Evolutionary conservation across 2,888 invertebrate species (phyloP).

Genomic region (Gymnoscelis rufifasciata): DNA sequence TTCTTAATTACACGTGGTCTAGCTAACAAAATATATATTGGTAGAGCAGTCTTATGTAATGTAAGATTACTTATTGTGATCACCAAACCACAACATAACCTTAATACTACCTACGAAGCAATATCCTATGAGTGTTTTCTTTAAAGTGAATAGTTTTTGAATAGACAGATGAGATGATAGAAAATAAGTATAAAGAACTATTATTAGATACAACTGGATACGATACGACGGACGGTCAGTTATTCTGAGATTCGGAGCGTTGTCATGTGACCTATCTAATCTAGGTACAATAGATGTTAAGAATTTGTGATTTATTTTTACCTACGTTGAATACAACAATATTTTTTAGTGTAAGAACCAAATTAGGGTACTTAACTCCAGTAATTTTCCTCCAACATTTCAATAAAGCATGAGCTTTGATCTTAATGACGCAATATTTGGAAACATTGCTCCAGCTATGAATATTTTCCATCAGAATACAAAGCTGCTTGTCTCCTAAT

Average conservation of each 20-base stretch:
- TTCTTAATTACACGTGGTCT: too few relatives aligned
- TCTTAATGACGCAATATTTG: not conserved
- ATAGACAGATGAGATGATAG: slow-evolving; percentile 36
- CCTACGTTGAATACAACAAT: too few relatives aligned
- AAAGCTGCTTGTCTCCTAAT: slow-evolving; percentile 2
- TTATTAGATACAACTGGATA: slow-evolving; percentile 67
- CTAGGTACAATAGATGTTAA: slow-evolving; percentile 39
- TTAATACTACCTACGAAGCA: too few relatives aligned
- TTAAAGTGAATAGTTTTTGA: slow-evolving; percentile 8
- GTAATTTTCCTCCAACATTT: too few relatives aligned
- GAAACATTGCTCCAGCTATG: not conserved
- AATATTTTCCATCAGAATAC: slow-evolving; percentile 3
- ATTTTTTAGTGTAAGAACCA: too few relatives aligned
- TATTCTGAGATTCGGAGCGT: slow-evolving; percentile 65
- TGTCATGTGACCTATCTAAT: slow-evolving; percentile 61
- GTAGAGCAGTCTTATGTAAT: too few relatives aligned
- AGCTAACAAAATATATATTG: too few relatives aligned
- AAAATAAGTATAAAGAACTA: slow-evolving; percentile 33
- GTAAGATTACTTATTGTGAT: too few relatives aligned
- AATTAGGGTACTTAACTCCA: too few relatives aligned
- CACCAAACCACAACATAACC: too few relatives aligned
- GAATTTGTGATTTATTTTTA: slow-evolving; percentile 26
- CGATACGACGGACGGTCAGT: slow-evolving; percentile 56
- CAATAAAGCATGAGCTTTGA: not conserved
- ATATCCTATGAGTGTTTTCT: too few relatives aligned